Conservation (phyloP, 2,797 vertebrate genomes). For the Microctenopoma steveboyesi region DNA sequence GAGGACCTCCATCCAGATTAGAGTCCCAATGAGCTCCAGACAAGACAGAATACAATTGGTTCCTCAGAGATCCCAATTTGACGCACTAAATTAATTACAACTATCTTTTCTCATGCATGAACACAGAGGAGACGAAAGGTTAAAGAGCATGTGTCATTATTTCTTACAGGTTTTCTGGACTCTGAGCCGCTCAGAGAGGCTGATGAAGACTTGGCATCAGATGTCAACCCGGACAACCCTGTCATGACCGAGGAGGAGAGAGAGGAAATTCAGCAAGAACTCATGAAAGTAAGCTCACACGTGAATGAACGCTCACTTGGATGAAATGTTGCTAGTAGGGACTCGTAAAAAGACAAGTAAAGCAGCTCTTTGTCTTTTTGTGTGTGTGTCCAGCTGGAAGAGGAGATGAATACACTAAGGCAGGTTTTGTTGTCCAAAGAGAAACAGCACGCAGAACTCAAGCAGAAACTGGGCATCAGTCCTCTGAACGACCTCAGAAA, state of each 20-base stretch:
- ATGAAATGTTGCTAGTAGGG: background rate
- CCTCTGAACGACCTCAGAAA: slow-evolving; percentile 90
- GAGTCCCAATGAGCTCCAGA: no score
- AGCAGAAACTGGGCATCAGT: slow-evolving; percentile 91
- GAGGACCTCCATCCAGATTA: no score
- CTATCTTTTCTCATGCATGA: no score
- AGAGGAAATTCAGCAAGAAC: slow-evolving; percentile 90
- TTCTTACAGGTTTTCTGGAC: slow-evolving; percentile 88
- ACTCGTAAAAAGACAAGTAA: background rate
- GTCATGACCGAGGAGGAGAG: slow-evolving; percentile 91
- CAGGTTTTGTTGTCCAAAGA: slow-evolving; percentile 96
- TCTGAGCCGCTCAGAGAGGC: slow-evolving; percentile 86
- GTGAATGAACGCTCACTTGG: background rate
- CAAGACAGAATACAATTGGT: no score
- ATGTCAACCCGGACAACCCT: slow-evolving; percentile 86
- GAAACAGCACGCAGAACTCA: slow-evolving; percentile 92
- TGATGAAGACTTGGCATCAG: slow-evolving; percentile 88
- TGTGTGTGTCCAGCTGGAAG: slow-evolving; percentile 87
- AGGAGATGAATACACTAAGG: slow-evolving; percentile 94
- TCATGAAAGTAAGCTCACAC: slow-evolving; percentile 85
- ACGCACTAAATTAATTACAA: no score
- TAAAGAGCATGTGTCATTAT: slow-evolving; percentile 1
- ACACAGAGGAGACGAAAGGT: no score
- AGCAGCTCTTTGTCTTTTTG: slow-evolving; percentile 18
- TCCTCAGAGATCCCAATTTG: no score